Evolutionary conservation across 64 coral and sea anemone genomes (phyloP).

Genomic region (Dendronephthya gigantea): DNA sequence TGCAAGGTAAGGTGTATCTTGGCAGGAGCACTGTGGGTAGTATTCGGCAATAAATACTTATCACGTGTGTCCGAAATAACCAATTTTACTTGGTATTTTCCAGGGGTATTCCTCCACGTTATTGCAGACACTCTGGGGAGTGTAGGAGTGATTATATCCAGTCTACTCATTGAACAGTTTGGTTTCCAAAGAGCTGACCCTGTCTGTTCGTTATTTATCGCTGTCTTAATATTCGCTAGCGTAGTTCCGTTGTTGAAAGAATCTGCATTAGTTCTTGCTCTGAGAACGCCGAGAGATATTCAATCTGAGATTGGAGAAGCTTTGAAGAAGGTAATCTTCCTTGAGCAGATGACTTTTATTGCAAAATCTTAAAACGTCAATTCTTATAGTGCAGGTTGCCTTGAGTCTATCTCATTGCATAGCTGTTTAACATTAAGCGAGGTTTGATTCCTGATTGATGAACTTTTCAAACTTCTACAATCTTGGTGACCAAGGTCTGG

Average conservation of each 20-base stretch:
- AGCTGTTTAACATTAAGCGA: too few relatives aligned
- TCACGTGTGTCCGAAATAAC: too few relatives aligned
- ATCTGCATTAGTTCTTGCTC: conserved; percentile 52
- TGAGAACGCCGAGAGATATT: conserved; percentile 53
- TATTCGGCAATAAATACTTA: too few relatives aligned
- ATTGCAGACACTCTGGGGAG: conserved; percentile 89
- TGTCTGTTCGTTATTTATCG: conserved; percentile 84
- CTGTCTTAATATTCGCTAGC: conserved; percentile 68
- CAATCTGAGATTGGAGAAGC: conserved; percentile 42
- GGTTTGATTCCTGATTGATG: too few relatives aligned
- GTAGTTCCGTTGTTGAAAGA: conserved; percentile 74
- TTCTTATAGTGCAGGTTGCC: too few relatives aligned
- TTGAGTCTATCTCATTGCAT: too few relatives aligned
- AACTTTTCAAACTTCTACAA: too few relatives aligned
- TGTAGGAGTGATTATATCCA: conserved; percentile 87
- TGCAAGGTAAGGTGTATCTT: conserved; percentile 95
- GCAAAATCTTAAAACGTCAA: too few relatives aligned
- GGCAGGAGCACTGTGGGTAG: too few relatives aligned
- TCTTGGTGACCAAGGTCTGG: background rate
- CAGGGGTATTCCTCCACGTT: conserved; percentile 89
- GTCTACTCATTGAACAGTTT: conserved; percentile 78
- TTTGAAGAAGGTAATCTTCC: conserved; percentile 98
- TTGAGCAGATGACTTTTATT: too few relatives aligned
- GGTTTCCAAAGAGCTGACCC: conserved; percentile 81
- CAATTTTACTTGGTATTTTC: background rate